Percentiles rank a stretch among this genome's conserved stretches.
Conservation (phyloP, 2,888 invertebrate genomes). For the Andrena minutula region DNA sequence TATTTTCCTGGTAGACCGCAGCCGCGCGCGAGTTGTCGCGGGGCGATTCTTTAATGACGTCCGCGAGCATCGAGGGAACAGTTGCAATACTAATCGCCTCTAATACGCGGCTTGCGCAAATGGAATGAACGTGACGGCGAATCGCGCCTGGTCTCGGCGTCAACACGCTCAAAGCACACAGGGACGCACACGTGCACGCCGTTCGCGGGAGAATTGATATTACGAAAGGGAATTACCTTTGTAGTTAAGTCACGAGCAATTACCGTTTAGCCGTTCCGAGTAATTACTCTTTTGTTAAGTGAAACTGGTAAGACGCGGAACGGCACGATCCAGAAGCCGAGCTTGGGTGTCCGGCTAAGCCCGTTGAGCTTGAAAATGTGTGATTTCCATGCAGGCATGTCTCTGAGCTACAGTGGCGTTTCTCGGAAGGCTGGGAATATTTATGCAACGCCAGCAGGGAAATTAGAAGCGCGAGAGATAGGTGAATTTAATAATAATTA, state of each 20-base stretch:
- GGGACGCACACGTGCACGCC: slow-evolving; percentile 4
- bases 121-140: slow-evolving; percentile 50
- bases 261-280: slow-evolving; percentile 54
- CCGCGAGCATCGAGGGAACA: slow-evolving; percentile 47
- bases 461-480: neutral
- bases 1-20: neutral
- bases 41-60: slow-evolving; percentile 57
- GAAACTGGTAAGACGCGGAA: slow-evolving; percentile 55
- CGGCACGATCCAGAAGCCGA: slow-evolving; percentile 45
- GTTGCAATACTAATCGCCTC: slow-evolving; percentile 63
- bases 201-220: slow-evolving; percentile 62
- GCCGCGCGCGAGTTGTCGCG: slow-evolving; percentile 34
- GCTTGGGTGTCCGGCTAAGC: slow-evolving; percentile 18
- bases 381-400: slow-evolving; percentile 31
- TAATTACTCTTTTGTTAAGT: slow-evolving; percentile 60
- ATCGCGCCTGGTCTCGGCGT: slow-evolving; percentile 37
- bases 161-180: slow-evolving; percentile 24
- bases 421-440: slow-evolving; percentile 26
- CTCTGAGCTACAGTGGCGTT: neutral
- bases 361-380: slow-evolving; percentile 21
- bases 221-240: slow-evolving; percentile 57
- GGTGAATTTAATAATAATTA: neutral
- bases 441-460: neutral
- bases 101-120: slow-evolving; percentile 61
- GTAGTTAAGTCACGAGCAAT: slow-evolving; percentile 61